Evolutionary conservation across 2,113 vertebrate species (phyloP), one percentile per base, ranked within the genome.

Genomic region (Vulpes lagopus): DNA sequence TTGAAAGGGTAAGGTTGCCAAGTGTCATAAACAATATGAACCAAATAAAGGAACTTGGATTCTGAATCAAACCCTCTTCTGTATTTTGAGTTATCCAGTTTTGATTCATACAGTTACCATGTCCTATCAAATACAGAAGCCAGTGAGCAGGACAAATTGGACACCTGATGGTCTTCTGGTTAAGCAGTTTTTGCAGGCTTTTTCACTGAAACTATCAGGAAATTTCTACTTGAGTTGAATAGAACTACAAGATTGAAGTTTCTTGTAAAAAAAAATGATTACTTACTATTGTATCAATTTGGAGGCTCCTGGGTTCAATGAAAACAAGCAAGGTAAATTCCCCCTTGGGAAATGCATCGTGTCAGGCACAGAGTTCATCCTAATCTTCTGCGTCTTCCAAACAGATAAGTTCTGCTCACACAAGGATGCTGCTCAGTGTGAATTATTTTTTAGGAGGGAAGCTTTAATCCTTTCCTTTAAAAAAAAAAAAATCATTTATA

Each of bases 171-270:
- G 96, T 62, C 96, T 98, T 98, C 95, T 95, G 96, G 79, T 96
- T 96, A 98, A 98, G 88, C 20, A 71, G 35, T 94, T 98, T 96
- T 96, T 89, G 93, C 83, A 96, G 89, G 89, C 35, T 87, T 96
- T 74, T 97, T 97, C 43, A 69, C 87, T 25, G 96, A 95, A 74
- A 92, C 95, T 25, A 82, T 95, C 69, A 92, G 96, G 95, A 98
- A 96, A 96, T 89, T 94, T 97, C 97, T 81, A 95, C 95, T 96
- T 96, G 35, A 96, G 23, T 98, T 87, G 94, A 95, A 11, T 22
- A 98, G 86, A 71, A 92, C 17, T 27, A 32, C 14, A 96, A 94
- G 97, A 92, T 53, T 97, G 83, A 98, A 98, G 96, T 97, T 94
- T 94, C 95, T 93, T 88, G 84, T 79, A 98, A 96, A 96, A 81